Evolutionary conservation across 2,797 vertebrate species (phyloP), one percentile per base, ranked within the genome.

Genomic region (Etheostoma nigrum): DNA sequence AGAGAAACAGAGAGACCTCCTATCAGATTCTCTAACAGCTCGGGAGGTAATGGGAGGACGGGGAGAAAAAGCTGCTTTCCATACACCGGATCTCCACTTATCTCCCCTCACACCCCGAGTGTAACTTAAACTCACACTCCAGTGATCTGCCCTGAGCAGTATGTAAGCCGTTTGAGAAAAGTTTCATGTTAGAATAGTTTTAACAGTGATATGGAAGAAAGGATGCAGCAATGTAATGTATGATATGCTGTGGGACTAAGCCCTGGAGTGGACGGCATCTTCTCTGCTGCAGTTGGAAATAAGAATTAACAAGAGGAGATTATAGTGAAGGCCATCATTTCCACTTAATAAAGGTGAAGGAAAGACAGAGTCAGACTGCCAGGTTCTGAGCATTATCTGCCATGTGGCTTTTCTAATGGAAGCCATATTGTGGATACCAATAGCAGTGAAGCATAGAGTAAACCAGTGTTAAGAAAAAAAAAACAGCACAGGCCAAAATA

Each of bases 51-150:
- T 77, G 80, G 77, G 83, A 88, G 57, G 81, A 89, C 65, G 15
- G 25, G 72, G 81, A 88, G 85, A 82, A 89, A 84, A 89, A 78
- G 81, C 78, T 86, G 80, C 87, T 76, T 84, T 90, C 75, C 36
- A 68, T 86, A 60, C 77, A 79, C 82, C 82, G 78, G 73, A 88
- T 75, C 88, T 80, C 81, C 84, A 83, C 84, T 83, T 85, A 84
- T 85, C 82, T 86, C 79, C 67, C 66, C 70, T 71, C 72, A 75
- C 84, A 82, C 82, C 74, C 81, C 2, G 27, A 72, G 63, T 84
- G 86, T 77, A 77, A 87, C 79, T 60, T 30, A 83, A 82, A 85
- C 81, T 87, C 76, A 60, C 63, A 36, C 63, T 53, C 66, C 60
- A 60, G 49, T n/a, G 57, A 79, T 82, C 15, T 65, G 65, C 73